phyloP scores from a whole-genome alignment of 2,797 vertebrate species.

The Clarias fuscus region DNA sequence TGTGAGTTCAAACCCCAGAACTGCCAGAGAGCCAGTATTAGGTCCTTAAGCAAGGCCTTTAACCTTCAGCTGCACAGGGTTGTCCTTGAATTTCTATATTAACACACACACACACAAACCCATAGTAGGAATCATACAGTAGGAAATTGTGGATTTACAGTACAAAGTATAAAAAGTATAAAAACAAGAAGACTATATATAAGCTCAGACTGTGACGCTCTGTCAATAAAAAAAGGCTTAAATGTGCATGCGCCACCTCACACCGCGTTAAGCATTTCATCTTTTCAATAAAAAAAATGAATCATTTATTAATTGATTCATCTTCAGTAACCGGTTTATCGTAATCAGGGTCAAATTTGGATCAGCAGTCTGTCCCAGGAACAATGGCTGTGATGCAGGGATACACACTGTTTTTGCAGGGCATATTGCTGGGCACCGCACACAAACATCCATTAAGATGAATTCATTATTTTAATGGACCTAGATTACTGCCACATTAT shows the following conservation, averaged over 20 bases:
- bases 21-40: not conserved
- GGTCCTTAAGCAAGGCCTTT: not conserved
- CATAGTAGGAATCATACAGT: no score
- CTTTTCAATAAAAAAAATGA: not conserved
- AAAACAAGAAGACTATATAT: not conserved
- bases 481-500: not conserved
- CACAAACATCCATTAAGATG: not conserved
- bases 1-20: constrained; percentile 1
- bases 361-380: not conserved
- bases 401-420: not conserved
- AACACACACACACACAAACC: no score
- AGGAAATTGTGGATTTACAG: no score
- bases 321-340: not conserved
- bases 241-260: not conserved
- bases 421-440: not conserved
- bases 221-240: not conserved
- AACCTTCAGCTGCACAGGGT: not conserved
- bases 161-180: not conserved
- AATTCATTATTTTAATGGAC: not conserved
- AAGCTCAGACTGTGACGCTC: not conserved
- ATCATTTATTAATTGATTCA: constrained; percentile 2
- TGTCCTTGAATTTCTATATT: not conserved
- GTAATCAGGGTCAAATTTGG: not conserved
- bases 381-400: not conserved
- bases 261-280: not conserved